phyloP scores from a whole-genome alignment of 2,113 vertebrate genomes.

The Nothocercus julius region DNA sequence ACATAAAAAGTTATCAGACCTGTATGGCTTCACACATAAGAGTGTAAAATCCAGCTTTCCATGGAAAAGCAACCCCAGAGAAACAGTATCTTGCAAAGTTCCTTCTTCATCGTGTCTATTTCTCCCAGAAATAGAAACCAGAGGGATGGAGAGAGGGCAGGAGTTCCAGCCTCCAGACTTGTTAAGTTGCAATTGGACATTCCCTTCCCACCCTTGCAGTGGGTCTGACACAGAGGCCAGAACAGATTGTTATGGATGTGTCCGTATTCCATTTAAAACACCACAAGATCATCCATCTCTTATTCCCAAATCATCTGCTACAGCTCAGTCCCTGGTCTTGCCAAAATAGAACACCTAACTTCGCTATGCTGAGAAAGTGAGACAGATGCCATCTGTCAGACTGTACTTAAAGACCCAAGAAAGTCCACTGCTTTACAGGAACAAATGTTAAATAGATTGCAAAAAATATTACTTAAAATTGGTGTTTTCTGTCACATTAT shows the following conservation, averaged over 20 bases:
- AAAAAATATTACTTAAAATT: neutral
- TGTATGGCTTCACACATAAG: neutral
- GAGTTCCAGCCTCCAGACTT: neutral
- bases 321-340: neutral
- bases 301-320: neutral
- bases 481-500: neutral
- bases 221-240: neutral
- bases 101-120: neutral
- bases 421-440: neutral
- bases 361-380: neutral
- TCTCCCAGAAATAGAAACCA: neutral
- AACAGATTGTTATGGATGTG: neutral
- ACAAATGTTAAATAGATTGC: neutral
- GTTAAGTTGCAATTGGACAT: neutral
- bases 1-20: neutral
- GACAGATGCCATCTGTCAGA: neutral
- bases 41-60: neutral
- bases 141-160: accelerated
- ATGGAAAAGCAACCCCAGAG: neutral
- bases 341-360: neutral
- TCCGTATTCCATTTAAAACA: neutral
- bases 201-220: neutral
- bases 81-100: accelerated
- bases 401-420: neutral
- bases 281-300: neutral